A percentile compares a stretch with the other conserved stretches of the same genome.
Conservation (phyloP, 2,113 vertebrate species). For the Crotophaga sulcirostris region DNA sequence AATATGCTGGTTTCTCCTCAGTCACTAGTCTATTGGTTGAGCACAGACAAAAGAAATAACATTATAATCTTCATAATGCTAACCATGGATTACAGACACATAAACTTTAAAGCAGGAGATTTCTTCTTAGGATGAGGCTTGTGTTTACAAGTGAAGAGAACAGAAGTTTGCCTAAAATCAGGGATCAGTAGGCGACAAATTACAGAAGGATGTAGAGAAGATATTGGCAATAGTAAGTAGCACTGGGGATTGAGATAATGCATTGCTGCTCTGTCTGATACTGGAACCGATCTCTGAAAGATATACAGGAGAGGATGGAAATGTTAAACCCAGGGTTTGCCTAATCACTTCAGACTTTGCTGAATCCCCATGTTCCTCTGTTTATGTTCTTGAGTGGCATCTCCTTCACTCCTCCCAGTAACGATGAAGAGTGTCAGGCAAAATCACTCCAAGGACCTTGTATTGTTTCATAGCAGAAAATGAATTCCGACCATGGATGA, state of each 20-base stretch:
- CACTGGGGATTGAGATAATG: constrained; percentile 36
- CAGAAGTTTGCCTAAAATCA: constrained; percentile 27
- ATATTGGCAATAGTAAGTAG: background rate
- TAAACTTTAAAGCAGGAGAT: background rate
- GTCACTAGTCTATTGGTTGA: background rate
- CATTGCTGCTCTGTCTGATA: background rate
- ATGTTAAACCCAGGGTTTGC: background rate
- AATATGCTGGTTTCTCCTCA: constrained; percentile 29
- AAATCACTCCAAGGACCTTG: background rate
- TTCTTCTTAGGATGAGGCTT: background rate
- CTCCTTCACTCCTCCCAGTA: background rate
- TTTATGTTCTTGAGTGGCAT: background rate
- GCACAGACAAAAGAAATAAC: constrained; percentile 30
- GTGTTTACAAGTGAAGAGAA: constrained; percentile 23
- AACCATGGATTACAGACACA: constrained; percentile 17
- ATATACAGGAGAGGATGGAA: constrained; percentile 1
- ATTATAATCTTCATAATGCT: constrained; percentile 41
- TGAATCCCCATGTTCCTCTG: background rate
- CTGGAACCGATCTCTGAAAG: background rate
- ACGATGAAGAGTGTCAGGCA: accelerated
- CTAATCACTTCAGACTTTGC: constrained; percentile 19
- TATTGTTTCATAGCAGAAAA: background rate
- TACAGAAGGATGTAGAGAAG: constrained; percentile 42
- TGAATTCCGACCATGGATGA: background rate
- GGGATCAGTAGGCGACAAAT: background rate